Evolutionary conservation across 53 echinoderm and acorn worm species (phyloP).

Genomic region (Crossaster papposus): DNA sequence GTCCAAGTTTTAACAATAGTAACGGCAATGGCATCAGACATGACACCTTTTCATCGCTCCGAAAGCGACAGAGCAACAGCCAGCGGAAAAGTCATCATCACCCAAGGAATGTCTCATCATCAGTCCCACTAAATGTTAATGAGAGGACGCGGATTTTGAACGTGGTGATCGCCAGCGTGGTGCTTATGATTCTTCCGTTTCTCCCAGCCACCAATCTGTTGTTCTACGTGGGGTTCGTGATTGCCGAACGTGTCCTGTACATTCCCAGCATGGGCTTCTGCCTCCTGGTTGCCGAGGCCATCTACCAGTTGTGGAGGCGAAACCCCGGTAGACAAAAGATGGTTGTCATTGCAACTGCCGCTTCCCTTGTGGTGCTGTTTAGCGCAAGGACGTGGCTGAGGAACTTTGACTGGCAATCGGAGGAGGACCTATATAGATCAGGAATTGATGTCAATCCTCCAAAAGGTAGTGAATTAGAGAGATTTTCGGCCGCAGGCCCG

Average conservation of each 20-base stretch:
- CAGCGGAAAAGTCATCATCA: constrained; percentile 41
- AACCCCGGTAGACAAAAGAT: constrained; percentile 26
- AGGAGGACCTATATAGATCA: constrained; percentile 86
- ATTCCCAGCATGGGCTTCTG: constrained; percentile 95
- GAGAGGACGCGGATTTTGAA: constrained; percentile 66
- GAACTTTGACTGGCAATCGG: constrained; percentile 90
- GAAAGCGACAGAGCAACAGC: constrained; percentile 23
- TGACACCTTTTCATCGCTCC: constrained; percentile 32
- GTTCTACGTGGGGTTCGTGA: constrained; percentile 96
- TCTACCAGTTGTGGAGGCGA: constrained; percentile 64
- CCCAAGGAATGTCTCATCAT: neutral
- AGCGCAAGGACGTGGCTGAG: constrained; percentile 77
- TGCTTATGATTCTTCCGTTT: constrained; percentile 83
- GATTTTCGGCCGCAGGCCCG: no score
- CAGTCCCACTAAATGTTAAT: constrained; percentile 1
- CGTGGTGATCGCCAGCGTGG: constrained; percentile 66
- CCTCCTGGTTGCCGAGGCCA: constrained; percentile 72
- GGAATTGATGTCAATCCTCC: constrained; percentile 91
- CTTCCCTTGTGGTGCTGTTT: constrained; percentile 66
- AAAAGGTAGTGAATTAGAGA: constrained; percentile 72
- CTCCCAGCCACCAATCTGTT: constrained; percentile 91
- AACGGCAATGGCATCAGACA: constrained; percentile 33
- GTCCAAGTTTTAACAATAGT: constrained; percentile 25
- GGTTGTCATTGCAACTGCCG: constrained; percentile 46
- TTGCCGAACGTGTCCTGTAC: constrained; percentile 96